Evolutionary conservation across 1,140 invertebrate genomes (phyloP), one percentile per base, ranked within the genome.

Genomic region (Drosophila willistoni): DNA sequence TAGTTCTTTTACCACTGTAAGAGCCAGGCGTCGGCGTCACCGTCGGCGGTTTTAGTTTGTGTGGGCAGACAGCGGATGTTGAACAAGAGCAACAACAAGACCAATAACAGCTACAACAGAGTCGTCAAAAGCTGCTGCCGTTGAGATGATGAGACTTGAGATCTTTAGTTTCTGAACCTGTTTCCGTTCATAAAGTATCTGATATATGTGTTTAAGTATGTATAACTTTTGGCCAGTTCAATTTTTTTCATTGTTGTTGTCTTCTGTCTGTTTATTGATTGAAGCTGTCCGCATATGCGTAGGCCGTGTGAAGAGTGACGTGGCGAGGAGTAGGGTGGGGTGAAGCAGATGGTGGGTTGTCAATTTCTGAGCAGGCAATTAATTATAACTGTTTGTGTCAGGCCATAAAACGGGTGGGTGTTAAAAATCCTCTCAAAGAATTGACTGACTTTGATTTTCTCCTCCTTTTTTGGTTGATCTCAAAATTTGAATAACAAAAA

Each of bases 321-420:
- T 19, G 41, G 25, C n/a, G 57, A 29, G 54, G 51, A 9, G n/a
- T 12, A 9, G 60, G n/a, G 9, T 17, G 47, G 57, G 41, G 42
- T 36, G 34, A 9, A 34, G 34, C 59, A 42, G 73, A 62, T 77
- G 76, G 85, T 87, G 82, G 82, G 83, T 61, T 77, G 79, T 73
- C 85, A 86, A 76, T 79, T 75, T 78, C 79, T 51, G 83, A 83
- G 72, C 83, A 77, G 79, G 76, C 83, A 83, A 87, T 87, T 87
- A 87, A 87, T 87, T 87, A 87, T 83, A 87, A 80, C 73, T 87
- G 83, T 89, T 73, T 82, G 72, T 77, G 82, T 68, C 64, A 59
- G 76, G 14, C 64, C 57, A 22, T 57, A 70, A 79, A 68, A 47
- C 51, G 75, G 56, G 82, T 86, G 83, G 82, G 82, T 87, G 82